A percentile compares a stretch with the other conserved stretches of the same genome.
phyloP scores from a whole-genome alignment of 35 echinoderm and acorn worm species.

The Eucidaris tribuloides region DNA sequence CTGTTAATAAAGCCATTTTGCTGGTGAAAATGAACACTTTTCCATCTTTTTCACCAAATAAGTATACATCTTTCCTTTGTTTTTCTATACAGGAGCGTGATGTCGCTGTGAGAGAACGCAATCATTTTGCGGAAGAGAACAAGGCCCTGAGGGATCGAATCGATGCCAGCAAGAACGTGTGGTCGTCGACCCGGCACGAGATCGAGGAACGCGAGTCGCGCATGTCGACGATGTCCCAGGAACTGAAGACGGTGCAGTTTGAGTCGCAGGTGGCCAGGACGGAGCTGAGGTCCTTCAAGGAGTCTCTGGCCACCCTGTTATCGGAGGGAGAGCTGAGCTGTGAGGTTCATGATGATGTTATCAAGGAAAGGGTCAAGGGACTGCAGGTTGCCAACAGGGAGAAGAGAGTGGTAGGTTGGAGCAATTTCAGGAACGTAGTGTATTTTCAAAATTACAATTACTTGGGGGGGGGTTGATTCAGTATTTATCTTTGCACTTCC shows the following conservation, averaged over 20 bases:
- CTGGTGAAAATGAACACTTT: too few species aligned
- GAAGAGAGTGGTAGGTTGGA: slow-evolving; percentile 65
- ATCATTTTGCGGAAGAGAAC: slow-evolving; percentile 72
- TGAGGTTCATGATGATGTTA: slow-evolving; percentile 55
- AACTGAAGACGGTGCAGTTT: slow-evolving; percentile 58
- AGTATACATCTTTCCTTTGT: too few species aligned
- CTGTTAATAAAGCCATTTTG: too few species aligned
- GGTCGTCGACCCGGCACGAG: slow-evolving; percentile 47
- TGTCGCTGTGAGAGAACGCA: slow-evolving; percentile 35
- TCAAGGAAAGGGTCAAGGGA: slow-evolving; percentile 73
- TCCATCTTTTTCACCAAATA: too few species aligned
- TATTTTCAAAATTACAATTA: too few species aligned
- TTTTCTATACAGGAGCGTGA: slow-evolving; percentile 90
- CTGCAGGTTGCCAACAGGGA: slow-evolving; percentile 53
- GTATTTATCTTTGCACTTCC: too few species aligned
- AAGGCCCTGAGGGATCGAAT: slow-evolving; percentile 61
- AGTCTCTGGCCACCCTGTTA: slow-evolving; percentile 70
- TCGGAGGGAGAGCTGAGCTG: slow-evolving; percentile 5
- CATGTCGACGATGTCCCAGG: slow-evolving; percentile 46
- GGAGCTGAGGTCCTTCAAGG: slow-evolving; percentile 82
- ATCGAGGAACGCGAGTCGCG: slow-evolving; percentile 62
- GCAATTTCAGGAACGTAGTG: too few species aligned
- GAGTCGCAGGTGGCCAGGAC: slow-evolving; percentile 76
- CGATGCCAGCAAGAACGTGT: slow-evolving; percentile 59
- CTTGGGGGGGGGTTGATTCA: too few species aligned